These are phyloP conservation scores for Stomatorhinus ivindoensis DNA, from an alignment of 2,113 vertebrate genomes.

Conservation along the genomic window DNA sequence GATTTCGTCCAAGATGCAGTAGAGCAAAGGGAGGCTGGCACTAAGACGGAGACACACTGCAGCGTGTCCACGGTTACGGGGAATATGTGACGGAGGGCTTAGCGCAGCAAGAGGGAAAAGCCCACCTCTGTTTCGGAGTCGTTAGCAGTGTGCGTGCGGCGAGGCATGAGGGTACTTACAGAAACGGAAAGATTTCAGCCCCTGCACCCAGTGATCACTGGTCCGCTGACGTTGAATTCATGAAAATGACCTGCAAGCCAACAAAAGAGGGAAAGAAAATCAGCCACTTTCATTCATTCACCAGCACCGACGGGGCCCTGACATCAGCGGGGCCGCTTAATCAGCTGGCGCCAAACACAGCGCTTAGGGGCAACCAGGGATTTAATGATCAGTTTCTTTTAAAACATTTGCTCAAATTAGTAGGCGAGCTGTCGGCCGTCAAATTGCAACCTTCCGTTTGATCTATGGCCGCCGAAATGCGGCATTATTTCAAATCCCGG, in stretches of 20 bases:
- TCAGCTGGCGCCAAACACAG: not conserved
- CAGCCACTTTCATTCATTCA: not conserved
- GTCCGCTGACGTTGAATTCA: slow-evolving; percentile 84
- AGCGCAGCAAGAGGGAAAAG: not conserved
- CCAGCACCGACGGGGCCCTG: not conserved
- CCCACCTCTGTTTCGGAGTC: not conserved
- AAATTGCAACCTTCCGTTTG: not conserved
- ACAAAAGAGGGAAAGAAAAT: slow-evolving; percentile 24
- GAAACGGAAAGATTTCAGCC: slow-evolving; percentile 80
- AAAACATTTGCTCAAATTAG: slow-evolving; percentile 8
- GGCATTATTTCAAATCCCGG: not conserved
- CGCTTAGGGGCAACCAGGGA: not conserved
- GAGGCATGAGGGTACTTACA: slow-evolving; percentile 76
- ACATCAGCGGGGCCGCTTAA: not conserved
- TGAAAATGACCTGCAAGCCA: slow-evolving; percentile 83
- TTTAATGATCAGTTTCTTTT: slow-evolving; percentile 9
- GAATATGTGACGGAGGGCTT: not conserved
- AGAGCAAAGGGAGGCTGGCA: not conserved
- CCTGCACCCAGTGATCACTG: slow-evolving; percentile 92
- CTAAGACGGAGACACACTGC: not conserved
- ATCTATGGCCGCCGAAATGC: not conserved
- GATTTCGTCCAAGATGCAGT: not conserved
- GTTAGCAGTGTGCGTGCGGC: not conserved
- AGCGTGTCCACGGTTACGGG: not conserved
- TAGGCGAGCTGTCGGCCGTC: not conserved